These are phyloP conservation scores for Diaprepes abbreviatus DNA, from an alignment of 2,888 invertebrate species.

Conservation along the genomic window DNA sequence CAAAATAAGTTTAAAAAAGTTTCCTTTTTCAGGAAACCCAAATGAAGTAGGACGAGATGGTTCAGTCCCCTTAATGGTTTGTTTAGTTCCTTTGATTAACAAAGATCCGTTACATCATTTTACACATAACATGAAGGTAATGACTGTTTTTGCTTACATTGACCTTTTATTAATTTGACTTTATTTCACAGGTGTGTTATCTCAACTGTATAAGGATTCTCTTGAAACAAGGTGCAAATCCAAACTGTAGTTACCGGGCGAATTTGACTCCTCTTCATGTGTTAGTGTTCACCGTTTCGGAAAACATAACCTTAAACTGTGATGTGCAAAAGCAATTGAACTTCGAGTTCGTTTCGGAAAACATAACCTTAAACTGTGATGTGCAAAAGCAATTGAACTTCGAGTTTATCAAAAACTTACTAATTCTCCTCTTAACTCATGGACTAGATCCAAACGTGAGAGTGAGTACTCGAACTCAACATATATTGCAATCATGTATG, in stretches of 20 bases:
- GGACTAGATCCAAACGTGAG: constrained; percentile 77
- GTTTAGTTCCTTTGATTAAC: constrained; percentile 81
- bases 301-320: constrained; percentile 78
- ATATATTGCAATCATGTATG: constrained; percentile 79
- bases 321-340: constrained; percentile 77
- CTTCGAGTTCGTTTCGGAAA: constrained; percentile 77
- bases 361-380: constrained; percentile 77
- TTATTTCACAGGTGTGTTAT: constrained; percentile 74
- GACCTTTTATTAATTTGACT: not conserved
- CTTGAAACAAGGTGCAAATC: constrained; percentile 79
- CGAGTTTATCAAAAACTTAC: constrained; percentile 79
- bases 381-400: constrained; percentile 77
- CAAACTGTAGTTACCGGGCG: constrained; percentile 79
- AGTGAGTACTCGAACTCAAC: constrained; percentile 74
- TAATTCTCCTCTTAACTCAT: constrained; percentile 76
- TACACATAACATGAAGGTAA: constrained; percentile 80
- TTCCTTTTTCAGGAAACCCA: constrained; percentile 71
- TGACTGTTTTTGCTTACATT: not conserved
- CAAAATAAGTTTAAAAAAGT: no score
- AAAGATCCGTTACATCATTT: constrained; percentile 81
- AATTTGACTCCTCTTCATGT: constrained; percentile 80
- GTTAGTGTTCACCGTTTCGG: constrained; percentile 79
- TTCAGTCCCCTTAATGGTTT: constrained; percentile 81
- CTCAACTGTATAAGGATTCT: constrained; percentile 79
- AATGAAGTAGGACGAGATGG: constrained; percentile 81